These are phyloP conservation scores for Macrotis lagotis DNA, from an alignment of 2,113 vertebrate species.

Conservation along the genomic window DNA sequence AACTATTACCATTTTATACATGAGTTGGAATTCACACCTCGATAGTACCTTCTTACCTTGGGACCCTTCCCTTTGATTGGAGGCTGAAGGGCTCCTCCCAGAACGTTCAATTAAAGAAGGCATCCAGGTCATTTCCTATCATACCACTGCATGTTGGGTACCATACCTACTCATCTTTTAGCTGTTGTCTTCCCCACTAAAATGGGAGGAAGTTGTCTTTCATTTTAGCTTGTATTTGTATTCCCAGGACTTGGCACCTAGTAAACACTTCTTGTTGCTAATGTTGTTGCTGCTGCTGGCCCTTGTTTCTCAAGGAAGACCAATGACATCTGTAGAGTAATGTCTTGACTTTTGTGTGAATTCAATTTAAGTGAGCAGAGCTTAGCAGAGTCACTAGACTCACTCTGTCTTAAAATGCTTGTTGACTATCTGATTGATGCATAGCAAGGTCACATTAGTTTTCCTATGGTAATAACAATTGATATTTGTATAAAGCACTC, in stretches of 20 bases:
- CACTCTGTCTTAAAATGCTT: neutral
- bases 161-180: neutral
- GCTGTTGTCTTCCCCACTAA: neutral
- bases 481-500: neutral
- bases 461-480: neutral
- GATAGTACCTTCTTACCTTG: neutral
- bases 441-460: neutral
- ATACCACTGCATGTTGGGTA: neutral
- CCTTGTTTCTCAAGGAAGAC: neutral
- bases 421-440: neutral
- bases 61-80: neutral
- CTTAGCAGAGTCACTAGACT: neutral
- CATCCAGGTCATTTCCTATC: neutral
- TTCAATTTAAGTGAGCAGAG: neutral
- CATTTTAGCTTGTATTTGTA: neutral
- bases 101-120: neutral
- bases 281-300: no score
- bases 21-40: neutral
- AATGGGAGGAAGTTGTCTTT: neutral
- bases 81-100: neutral
- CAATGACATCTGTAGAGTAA: neutral
- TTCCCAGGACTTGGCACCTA: neutral
- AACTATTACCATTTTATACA: neutral
- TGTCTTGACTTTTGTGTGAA: neutral
- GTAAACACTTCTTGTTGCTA: neutral